Conservation (phyloP, 1,140 invertebrate genomes). For the Tetranychus cinnabarinus region DNA sequence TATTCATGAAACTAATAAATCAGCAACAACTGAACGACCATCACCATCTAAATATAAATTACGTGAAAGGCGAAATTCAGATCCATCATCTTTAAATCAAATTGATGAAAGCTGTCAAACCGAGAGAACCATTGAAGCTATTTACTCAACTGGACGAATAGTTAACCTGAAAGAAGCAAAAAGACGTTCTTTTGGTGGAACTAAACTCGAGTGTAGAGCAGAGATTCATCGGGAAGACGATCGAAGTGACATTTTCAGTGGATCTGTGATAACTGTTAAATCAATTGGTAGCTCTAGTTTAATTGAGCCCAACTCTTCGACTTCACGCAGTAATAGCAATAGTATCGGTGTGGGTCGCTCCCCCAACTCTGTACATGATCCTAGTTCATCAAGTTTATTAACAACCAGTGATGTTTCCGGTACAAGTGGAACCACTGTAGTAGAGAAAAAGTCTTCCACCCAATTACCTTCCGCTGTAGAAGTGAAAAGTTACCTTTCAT, state of each 20-base stretch:
- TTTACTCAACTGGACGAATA: neutral
- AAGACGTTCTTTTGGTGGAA: constrained; percentile 1
- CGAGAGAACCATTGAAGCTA: constrained; percentile 1
- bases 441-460: neutral
- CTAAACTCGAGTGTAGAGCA: neutral
- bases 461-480: neutral
- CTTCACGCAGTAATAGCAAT: neutral
- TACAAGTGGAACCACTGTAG: neutral
- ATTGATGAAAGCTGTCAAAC: constrained; percentile 13
- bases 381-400: neutral
- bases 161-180: neutral
- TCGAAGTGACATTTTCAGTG: neutral
- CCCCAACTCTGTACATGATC: constrained; percentile 1
- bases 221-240: constrained; percentile 2
- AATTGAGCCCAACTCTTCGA: neutral
- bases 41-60: neutral
- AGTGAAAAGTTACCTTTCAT: too few species aligned
- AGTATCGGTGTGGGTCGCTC: neutral
- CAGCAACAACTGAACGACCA: neutral
- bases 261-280: neutral
- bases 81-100: neutral
- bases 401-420: neutral
- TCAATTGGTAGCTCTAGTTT: neutral
- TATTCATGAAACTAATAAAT: neutral
- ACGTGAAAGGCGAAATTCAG: neutral